Evolutionary conservation across 2,113 vertebrate genomes (phyloP).

Genomic region (Salvelinus sp.): DNA sequence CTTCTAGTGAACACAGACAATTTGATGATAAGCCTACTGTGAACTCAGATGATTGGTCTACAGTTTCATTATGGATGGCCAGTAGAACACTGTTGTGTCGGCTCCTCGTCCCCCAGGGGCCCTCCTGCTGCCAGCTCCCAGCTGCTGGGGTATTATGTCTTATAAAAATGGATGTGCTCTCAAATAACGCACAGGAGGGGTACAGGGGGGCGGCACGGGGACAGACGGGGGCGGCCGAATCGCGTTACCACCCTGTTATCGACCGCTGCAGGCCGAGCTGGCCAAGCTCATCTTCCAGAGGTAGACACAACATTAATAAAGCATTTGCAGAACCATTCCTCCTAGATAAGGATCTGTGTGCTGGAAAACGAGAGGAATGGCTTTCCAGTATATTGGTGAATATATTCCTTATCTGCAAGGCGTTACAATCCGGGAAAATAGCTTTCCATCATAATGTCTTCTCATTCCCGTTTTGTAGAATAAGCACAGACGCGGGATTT

Average conservation of each 20-base stretch:
- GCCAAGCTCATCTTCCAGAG: slow-evolving; percentile 28
- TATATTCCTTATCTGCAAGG: slow-evolving; percentile 39
- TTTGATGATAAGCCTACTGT: no score
- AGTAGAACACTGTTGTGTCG: neutral
- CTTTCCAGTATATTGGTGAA: slow-evolving; percentile 37
- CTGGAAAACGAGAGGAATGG: slow-evolving; percentile 26
- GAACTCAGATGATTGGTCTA: neutral
- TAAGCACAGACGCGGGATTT: slow-evolving; percentile 41
- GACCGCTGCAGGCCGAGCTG: slow-evolving; percentile 30
- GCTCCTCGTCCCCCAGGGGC: neutral
- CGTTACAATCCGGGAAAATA: slow-evolving; percentile 36
- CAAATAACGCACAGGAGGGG: slow-evolving; percentile 45
- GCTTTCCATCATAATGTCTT: slow-evolving; percentile 12
- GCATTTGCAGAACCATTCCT: slow-evolving; percentile 10
- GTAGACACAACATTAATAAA: slow-evolving; percentile 46
- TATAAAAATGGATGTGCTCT: slow-evolving; percentile 46
- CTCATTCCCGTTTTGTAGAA: neutral
- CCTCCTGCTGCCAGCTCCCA: slow-evolving; percentile 10
- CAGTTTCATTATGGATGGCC: neutral
- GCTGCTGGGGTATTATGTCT: slow-evolving; percentile 35
- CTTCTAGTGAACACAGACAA: neutral
- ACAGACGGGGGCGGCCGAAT: slow-evolving; percentile 1
- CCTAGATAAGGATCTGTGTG: slow-evolving; percentile 36
- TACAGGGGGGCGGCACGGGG: slow-evolving; percentile 4
- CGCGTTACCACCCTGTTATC: slow-evolving; percentile 38